Evolutionary conservation across 2,113 vertebrate genomes (phyloP), one percentile per base, ranked within the genome.

Genomic region (Petromus typicus): DNA sequence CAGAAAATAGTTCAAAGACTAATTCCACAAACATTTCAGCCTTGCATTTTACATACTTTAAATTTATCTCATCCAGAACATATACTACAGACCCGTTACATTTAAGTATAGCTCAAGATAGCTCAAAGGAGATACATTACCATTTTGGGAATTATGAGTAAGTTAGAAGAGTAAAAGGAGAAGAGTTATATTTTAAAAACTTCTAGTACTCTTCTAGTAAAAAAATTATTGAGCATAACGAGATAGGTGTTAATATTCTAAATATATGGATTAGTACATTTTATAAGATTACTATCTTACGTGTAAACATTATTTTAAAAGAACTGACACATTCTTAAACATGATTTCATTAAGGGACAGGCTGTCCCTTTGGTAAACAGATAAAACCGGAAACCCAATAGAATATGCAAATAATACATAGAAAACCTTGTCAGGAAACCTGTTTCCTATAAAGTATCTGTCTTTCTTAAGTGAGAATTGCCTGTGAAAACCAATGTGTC

Each of bases 391-490:
- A 86, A 89, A 90, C 37, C 32, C n/a, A 83, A 56, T 3, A 76
- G 32, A 92, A 97, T 88, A 84, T 82, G 71, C 18, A 95, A 93
- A 81, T 94, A 57, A 81, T 43, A 78, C 27, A 90, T 57, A 83
- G 37, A 67, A 93, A 91, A 90, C 63, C 3, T 56, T 86, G 7
- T 66, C 51, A 86, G 54, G 27, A 13, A 75, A 57, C 45, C 87
- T 95, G 88, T 92, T 87, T 54, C 37, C n/a, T 78, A 7, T 80
- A 81, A 94, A 96, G 18, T 85, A 94, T 78, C 51, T 90, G 30
- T 85, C 93, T 88, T n/a, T 86, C 90, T 91, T 80, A 95, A 96
- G 69, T 86, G 61, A 91, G 54, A 27, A 63, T 91, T 94, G 45
- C 20, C 81, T 94, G 51, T 59, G 90, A 69, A 95, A 94, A 92